Evolutionary conservation across 2,797 vertebrate genomes (phyloP).

Genomic region (Periparus ater): DNA sequence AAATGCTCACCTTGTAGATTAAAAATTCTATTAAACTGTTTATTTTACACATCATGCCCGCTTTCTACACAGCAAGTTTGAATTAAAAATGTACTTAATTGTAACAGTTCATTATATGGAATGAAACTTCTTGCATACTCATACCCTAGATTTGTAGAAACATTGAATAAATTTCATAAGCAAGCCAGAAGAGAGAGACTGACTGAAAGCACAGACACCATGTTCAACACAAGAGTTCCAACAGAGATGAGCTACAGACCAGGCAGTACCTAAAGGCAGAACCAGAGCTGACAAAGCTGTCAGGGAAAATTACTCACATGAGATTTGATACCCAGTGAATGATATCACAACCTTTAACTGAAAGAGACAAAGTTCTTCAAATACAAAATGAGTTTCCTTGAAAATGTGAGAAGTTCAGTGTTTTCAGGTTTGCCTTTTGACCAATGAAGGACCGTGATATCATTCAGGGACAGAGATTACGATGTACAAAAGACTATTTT

Average conservation of each 20-base stretch:
- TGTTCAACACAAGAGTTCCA: slow-evolving; percentile 28
- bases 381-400: neutral
- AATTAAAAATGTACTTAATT: slow-evolving; percentile 27
- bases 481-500: slow-evolving; percentile 51
- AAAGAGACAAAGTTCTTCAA: slow-evolving; percentile 34
- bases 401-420: neutral
- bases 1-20: slow-evolving; percentile 56
- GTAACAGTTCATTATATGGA: slow-evolving; percentile 22
- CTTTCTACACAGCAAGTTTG: slow-evolving; percentile 53
- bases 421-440: neutral
- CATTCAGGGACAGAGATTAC: slow-evolving; percentile 22
- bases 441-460: slow-evolving; percentile 9
- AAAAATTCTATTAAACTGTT: slow-evolving; percentile 65
- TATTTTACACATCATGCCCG: slow-evolving; percentile 44
- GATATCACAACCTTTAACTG: slow-evolving; percentile 33
- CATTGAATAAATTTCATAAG: slow-evolving; percentile 40
- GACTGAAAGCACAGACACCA: slow-evolving; percentile 15
- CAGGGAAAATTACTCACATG: neutral
- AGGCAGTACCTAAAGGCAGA: slow-evolving; percentile 40
- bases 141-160: slow-evolving; percentile 27
- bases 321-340: slow-evolving; percentile 28
- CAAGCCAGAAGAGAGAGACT: slow-evolving; percentile 43
- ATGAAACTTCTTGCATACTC: slow-evolving; percentile 47
- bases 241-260: slow-evolving; percentile 10
- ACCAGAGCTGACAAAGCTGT: slow-evolving; percentile 19